Conservation (phyloP, 2,888 invertebrate species). For the Biston betularia region DNA sequence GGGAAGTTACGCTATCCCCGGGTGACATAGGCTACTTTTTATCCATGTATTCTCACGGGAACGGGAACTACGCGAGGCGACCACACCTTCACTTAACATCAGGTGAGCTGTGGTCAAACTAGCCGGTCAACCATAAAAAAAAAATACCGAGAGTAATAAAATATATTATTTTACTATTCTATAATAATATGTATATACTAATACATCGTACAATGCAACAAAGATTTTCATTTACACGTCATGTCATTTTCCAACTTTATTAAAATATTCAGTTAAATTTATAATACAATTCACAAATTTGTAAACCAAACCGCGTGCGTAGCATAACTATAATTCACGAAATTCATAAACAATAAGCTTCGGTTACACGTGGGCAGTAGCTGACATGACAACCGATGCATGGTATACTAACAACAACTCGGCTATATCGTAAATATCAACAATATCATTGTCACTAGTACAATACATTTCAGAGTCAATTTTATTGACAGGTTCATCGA, state of each 20-base stretch:
- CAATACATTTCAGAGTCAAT: conserved; percentile 53
- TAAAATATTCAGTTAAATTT: conserved; percentile 39
- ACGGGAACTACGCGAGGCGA: too few relatives aligned
- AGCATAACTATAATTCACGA: conserved; percentile 68
- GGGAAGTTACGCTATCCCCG: too few relatives aligned
- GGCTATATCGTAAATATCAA: conserved; percentile 65
- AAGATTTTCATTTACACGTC: too few relatives aligned
- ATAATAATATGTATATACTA: too few relatives aligned
- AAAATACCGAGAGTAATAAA: too few relatives aligned
- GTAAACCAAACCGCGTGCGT: conserved; percentile 53
- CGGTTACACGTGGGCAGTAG: conserved; percentile 76
- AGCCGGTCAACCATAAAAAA: too few relatives aligned
- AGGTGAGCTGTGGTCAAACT: too few relatives aligned
- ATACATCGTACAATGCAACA: conserved; percentile 2
- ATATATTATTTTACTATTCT: too few relatives aligned
- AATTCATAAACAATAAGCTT: conserved; percentile 72
- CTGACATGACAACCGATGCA: conserved; percentile 67
- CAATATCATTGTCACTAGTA: conserved; percentile 45
- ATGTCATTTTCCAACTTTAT: conserved; percentile 14
- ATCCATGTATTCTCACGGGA: too few relatives aligned
- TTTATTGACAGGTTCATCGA: conserved; percentile 49
- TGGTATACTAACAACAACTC: conserved; percentile 68
- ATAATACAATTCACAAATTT: conserved; percentile 32
- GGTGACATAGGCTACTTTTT: too few relatives aligned
- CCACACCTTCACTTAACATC: too few relatives aligned